phyloP scores from a whole-genome alignment of 2,888 invertebrate genomes.

The Nomada goodeniana region DNA sequence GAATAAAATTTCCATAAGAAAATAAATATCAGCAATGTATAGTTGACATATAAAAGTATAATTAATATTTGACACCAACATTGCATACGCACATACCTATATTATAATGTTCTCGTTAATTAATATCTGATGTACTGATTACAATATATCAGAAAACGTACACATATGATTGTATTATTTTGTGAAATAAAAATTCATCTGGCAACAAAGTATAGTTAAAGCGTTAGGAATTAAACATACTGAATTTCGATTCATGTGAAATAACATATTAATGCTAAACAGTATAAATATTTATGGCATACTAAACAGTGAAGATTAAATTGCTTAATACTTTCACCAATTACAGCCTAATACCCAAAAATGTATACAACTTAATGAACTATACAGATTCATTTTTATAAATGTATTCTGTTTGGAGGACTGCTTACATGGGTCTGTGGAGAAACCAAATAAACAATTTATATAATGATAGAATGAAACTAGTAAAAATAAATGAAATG shows the following conservation, averaged over 20 bases:
- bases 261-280: constrained; percentile 36
- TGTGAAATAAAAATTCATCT: constrained; percentile 31
- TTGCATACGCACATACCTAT: constrained; percentile 52
- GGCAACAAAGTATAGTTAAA: constrained; percentile 33
- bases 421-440: constrained; percentile 75
- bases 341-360: constrained; percentile 36
- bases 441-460: constrained; percentile 72
- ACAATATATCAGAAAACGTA: constrained; percentile 42
- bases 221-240: constrained; percentile 50
- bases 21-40: constrained; percentile 50
- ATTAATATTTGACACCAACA: constrained; percentile 42
- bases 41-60: constrained; percentile 48
- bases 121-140: constrained; percentile 40
- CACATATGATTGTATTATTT: constrained; percentile 34
- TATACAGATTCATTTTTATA: constrained; percentile 51
- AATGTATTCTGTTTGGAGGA: constrained; percentile 68
- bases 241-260: constrained; percentile 31
- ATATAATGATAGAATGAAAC: constrained; percentile 39
- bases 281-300: constrained; percentile 41
- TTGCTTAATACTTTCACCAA: constrained; percentile 36
- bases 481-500: constrained; percentile 19
- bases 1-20: constrained; percentile 49
- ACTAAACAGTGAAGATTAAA: constrained; percentile 22
- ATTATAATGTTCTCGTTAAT: constrained; percentile 38
- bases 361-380: constrained; percentile 54